Percentiles rank a stretch among this genome's conserved stretches.
Conservation (phyloP, 2,888 invertebrate genomes). For the Rhagophthalmus giganteus region DNA sequence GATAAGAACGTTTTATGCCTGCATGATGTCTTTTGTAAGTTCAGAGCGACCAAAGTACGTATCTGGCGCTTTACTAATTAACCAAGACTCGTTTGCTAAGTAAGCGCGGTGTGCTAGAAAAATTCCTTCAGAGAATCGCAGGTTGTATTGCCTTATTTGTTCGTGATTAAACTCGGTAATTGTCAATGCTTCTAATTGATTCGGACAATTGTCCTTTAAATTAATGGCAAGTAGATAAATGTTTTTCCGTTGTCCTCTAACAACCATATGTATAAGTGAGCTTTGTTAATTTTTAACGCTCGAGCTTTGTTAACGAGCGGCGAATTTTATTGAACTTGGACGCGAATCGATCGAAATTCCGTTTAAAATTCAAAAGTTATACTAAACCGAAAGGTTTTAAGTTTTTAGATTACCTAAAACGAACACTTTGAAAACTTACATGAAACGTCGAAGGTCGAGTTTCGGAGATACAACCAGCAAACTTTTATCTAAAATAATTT, state of each 20-base stretch:
- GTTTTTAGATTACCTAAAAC: too few relatives aligned
- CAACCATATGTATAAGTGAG: too few relatives aligned
- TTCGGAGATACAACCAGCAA: too few relatives aligned
- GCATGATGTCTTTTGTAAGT: slow-evolving; percentile 32
- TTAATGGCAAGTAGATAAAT: slow-evolving; percentile 28
- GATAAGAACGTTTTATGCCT: slow-evolving; percentile 32
- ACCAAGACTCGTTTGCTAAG: slow-evolving; percentile 35
- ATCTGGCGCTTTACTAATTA: slow-evolving; percentile 37
- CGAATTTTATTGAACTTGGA: too few relatives aligned
- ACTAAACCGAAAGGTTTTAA: too few relatives aligned
- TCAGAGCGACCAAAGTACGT: slow-evolving; percentile 24
- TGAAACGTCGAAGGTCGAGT: too few relatives aligned
- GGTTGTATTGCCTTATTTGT: slow-evolving; percentile 38
- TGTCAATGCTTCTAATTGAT: slow-evolving; percentile 38
- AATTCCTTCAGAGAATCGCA: slow-evolving; percentile 32
- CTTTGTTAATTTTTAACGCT: too few relatives aligned
- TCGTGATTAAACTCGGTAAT: slow-evolving; percentile 38
- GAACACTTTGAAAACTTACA: too few relatives aligned
- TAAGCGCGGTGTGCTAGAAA: slow-evolving; percentile 32
- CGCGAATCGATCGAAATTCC: too few relatives aligned
- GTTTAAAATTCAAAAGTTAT: too few relatives aligned
- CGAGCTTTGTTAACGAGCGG: too few relatives aligned
- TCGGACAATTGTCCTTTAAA: slow-evolving; percentile 33
- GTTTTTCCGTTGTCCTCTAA: not conserved
- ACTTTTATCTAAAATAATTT: too few relatives aligned